Evolutionary conservation across 92 coral and sea anemone genomes (phyloP), one percentile per base, ranked within the genome.

Genomic region (Parazoanthus atlanticus): DNA sequence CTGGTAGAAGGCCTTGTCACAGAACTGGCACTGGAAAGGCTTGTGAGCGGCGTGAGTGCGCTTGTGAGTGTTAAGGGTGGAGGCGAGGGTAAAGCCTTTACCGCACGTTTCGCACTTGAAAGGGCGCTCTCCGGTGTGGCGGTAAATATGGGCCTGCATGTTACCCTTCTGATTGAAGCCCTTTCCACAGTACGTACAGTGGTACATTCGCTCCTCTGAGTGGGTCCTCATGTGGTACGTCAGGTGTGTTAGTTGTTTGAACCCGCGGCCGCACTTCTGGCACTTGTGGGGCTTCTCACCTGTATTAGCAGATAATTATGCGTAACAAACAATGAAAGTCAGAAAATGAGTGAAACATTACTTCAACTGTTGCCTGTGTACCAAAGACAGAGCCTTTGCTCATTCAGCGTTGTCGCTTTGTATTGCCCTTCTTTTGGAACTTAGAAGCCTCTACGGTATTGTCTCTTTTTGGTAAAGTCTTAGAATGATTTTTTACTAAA

Each of bases 91-190:
- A 77, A 96, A 96, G 3, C 98, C 98, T 67, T 96, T 96, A 8
- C 90, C 93, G 74, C 98, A 96, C 13, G 93, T 89, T 40, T 94
- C 89, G 77, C 98, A 96, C 98, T 91, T 94, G 85, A 94, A 94
- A 40, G 98, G 98, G 15, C 98, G 89, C 89, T 96, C 98, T 23
- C 98, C 98, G 61, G 98, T 96, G 74, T 96, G 98, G 66, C 98
- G 92, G 86, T 96, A 96, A 61, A 93, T 93, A 76, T 96, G 98
- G 28, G 98, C 96, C 92, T 96, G 95, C 61, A 96, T 93, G 65
- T 96, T 96, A 8, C 98, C 98, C 85, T 94, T 96, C 86, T 96
- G 98, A 79, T 94, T 96, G 93, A 96, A 96, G 21, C 96, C 98
- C 86, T 96, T 96, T 52, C 93, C 95, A 74, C 96, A 96, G 90